Evolutionary conservation across 2,888 invertebrate species (phyloP).

Genomic region (Halictus ligatus): DNA sequence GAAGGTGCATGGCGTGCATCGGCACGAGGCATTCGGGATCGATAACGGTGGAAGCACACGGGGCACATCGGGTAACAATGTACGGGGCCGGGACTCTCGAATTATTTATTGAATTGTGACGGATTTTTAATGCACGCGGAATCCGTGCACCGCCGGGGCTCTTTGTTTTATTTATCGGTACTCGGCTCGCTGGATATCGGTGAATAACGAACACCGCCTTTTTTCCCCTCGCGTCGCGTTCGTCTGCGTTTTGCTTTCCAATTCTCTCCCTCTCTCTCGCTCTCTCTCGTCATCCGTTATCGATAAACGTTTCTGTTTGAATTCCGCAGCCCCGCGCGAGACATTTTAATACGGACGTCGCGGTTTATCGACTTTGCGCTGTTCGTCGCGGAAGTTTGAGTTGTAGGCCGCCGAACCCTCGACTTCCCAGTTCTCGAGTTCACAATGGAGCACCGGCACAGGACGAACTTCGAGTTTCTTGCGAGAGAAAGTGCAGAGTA

Average conservation of each 20-base stretch:
- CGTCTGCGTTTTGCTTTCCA: background rate
- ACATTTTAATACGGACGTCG: slow-evolving; percentile 15
- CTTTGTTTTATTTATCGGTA: slow-evolving; percentile 53
- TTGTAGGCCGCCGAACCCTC: slow-evolving; percentile 8
- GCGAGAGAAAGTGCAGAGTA: background rate
- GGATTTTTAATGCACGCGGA: slow-evolving; percentile 54
- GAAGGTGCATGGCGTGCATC: slow-evolving; percentile 33
- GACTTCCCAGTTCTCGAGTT: background rate
- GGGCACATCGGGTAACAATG: slow-evolving; percentile 40
- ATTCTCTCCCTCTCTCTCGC: background rate
- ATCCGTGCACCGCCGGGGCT: slow-evolving; percentile 14
- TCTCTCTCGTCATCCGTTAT: background rate
- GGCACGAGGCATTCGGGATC: slow-evolving; percentile 45
- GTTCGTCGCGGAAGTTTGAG: slow-evolving; percentile 21
- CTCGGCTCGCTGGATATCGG: slow-evolving; percentile 29
- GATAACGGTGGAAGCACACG: slow-evolving; percentile 41
- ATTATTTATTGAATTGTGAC: slow-evolving; percentile 54
- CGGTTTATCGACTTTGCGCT: slow-evolving; percentile 6
- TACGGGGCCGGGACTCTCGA: slow-evolving; percentile 26
- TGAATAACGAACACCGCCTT: slow-evolving; percentile 37
- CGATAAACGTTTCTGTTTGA: background rate
- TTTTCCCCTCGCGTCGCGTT: background rate
- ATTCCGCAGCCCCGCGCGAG: background rate
- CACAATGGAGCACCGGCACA: slow-evolving; percentile 3
- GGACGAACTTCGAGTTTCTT: slow-evolving; percentile 8